Evolutionary conservation across 2,888 invertebrate genomes (phyloP).

Genomic region (Hedychridium roseum): DNA sequence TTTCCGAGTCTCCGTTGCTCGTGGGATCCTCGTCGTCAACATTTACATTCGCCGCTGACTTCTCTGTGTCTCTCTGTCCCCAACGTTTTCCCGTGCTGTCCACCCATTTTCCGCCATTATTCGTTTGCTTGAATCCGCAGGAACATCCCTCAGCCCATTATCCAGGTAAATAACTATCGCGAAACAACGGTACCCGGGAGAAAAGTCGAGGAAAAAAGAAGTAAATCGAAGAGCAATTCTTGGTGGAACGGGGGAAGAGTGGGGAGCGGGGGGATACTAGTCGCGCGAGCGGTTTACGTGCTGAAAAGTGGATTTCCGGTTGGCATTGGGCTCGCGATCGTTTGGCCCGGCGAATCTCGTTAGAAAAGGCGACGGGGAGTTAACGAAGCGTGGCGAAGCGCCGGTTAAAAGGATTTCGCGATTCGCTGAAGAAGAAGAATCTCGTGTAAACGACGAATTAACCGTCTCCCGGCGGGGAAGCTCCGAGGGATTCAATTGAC

Average conservation of each 20-base stretch:
- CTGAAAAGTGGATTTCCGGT: too few species aligned
- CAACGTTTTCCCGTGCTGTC: constrained; percentile 43
- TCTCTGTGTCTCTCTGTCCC: constrained; percentile 3
- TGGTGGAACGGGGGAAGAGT: too few species aligned
- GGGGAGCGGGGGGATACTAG: too few species aligned
- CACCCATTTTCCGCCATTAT: constrained; percentile 2
- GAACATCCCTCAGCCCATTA: too few species aligned
- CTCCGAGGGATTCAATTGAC: constrained; percentile 34
- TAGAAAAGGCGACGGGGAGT: too few species aligned
- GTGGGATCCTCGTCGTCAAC: constrained; percentile 42
- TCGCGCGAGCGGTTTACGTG: too few species aligned
- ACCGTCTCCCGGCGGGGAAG: constrained; percentile 17
- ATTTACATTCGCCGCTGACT: constrained; percentile 22
- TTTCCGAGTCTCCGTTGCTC: constrained; percentile 45
- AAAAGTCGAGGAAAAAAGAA: too few species aligned
- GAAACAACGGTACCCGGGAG: too few species aligned
- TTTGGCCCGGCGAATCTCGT: too few species aligned
- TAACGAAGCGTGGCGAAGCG: background rate
- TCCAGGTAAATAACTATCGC: too few species aligned
- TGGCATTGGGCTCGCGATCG: too few species aligned
- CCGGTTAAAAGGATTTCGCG: constrained; percentile 12
- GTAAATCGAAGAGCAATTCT: too few species aligned
- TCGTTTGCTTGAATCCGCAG: constrained; percentile 19
- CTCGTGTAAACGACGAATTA: constrained; percentile 23
- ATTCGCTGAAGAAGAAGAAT: constrained; percentile 16